Evolutionary conservation across 2,888 invertebrate genomes (phyloP).

Genomic region (Oligia fasciuncula): DNA sequence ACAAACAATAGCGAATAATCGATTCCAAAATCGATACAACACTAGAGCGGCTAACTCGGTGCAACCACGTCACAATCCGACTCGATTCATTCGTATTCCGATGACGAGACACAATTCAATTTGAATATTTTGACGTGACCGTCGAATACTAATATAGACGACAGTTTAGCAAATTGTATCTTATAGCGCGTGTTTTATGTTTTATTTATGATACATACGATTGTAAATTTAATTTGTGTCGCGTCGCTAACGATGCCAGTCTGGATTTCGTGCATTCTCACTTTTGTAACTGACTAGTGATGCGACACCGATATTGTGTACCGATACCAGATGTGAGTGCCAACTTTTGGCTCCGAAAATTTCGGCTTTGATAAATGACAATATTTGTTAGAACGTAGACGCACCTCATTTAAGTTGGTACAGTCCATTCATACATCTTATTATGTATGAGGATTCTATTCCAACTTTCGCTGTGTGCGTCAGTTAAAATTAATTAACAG

Average conservation of each 20-base stretch:
- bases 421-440: slow-evolving; percentile 73
- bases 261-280: slow-evolving; percentile 65
- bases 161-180: slow-evolving; percentile 86
- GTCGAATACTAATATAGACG: slow-evolving; percentile 82
- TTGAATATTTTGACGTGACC: slow-evolving; percentile 86
- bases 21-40: slow-evolving; percentile 76
- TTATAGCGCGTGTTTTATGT: slow-evolving; percentile 80
- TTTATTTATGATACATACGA: slow-evolving; percentile 83
- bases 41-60: slow-evolving; percentile 76
- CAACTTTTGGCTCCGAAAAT: slow-evolving; percentile 40
- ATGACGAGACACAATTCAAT: slow-evolving; percentile 83
- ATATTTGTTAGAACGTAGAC: slow-evolving; percentile 64
- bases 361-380: slow-evolving; percentile 71
- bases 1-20: slow-evolving; percentile 76
- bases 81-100: slow-evolving; percentile 82
- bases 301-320: slow-evolving; percentile 46
- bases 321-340: slow-evolving; percentile 29
- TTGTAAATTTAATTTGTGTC: slow-evolving; percentile 81
- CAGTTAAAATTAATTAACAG: slow-evolving; percentile 86
- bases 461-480: slow-evolving; percentile 78
- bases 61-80: slow-evolving; percentile 76
- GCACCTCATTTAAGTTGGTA: slow-evolving; percentile 76
- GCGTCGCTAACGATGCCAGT: slow-evolving; percentile 66
- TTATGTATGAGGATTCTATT: slow-evolving; percentile 72
- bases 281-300: slow-evolving; percentile 63